Base-by-base conservation (phyloP, 2,888 invertebrate genomes). In the Eupithecia pulchellata region DNA sequence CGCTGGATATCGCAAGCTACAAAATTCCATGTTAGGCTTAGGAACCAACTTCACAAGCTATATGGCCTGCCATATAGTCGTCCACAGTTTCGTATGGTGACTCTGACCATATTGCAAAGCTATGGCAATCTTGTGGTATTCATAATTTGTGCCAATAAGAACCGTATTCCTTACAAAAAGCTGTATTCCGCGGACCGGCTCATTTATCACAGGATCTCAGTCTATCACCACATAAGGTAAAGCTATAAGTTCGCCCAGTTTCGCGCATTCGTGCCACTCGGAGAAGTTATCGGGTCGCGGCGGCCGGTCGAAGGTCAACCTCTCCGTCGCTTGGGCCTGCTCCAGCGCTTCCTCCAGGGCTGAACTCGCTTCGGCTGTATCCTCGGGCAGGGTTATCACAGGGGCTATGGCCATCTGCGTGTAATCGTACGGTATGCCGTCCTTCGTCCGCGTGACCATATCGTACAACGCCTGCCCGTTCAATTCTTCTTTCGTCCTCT, bases 141-240 rank as follows among this genome's bases (percentile, higher is more conserved):
- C 25, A 13, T 55, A 2, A 57, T 57, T 29, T 57, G 57, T 57
- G 57, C 57, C 57, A 63, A 36, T 55, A 30, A 30, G 6, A 58
- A 39, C 62, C 20, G 47, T 68, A 65, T 68, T 29, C 17, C 34
- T 30, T 36, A 64, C 58, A 52, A 52, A 52, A 52, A 52, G 52
- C 52, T 52, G 52, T 64, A 61, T 57, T 29, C 69, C 9, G 68
- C 52, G 71, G 72, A 71, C 60, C 74, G 74, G 71, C 63, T 66
- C 64, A 74, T 74, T 73, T 77, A 78, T 78, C 78, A 78, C 78
- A 77, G 77, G 69, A 75, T 75, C 75, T 95, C 95, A 98, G 96
- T 99, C 98, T 94, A 98, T 97, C 91, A 98, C 97, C 94, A 98
- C 98, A 95, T 99, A 99, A 94, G 99, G 99, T 96, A 99, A 96